Percentiles rank a stretch among this genome's conserved stretches.
Conservation (phyloP, 2,888 invertebrate genomes). For the Tyria jacobaeae region DNA sequence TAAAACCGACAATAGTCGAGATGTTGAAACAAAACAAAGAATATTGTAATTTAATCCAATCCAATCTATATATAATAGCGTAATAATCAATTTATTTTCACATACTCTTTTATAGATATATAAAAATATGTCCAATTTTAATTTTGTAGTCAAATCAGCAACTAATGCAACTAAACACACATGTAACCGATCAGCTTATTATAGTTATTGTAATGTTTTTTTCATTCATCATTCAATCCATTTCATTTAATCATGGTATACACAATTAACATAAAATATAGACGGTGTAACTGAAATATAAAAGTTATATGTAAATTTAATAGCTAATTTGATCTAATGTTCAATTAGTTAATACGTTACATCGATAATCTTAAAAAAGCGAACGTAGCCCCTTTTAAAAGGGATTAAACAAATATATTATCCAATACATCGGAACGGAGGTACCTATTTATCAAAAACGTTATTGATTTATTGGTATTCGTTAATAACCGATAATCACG, state of each 20-base stretch:
- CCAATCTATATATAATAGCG: too few relatives aligned
- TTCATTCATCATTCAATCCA: not conserved
- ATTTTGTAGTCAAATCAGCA: too few relatives aligned
- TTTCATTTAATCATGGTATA: not conserved
- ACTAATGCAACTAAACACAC: too few relatives aligned
- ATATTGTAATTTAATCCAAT: too few relatives aligned
- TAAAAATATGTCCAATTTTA: too few relatives aligned
- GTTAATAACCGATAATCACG: slow-evolving; percentile 68
- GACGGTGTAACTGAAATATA: not conserved
- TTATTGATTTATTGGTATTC: slow-evolving; percentile 67
- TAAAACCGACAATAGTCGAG: too few relatives aligned
- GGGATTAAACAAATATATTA: slow-evolving; percentile 78
- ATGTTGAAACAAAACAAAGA: too few relatives aligned
- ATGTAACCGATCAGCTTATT: too few relatives aligned
- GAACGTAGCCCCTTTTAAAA: slow-evolving; percentile 51
- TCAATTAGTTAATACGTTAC: slow-evolving; percentile 53
- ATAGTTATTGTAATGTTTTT: not conserved
- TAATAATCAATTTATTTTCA: too few relatives aligned
- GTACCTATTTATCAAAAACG: slow-evolving; percentile 65
- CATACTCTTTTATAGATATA: too few relatives aligned
- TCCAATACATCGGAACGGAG: slow-evolving; percentile 53
- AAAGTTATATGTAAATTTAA: not conserved
- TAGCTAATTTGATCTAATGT: slow-evolving; percentile 8
- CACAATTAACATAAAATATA: not conserved
- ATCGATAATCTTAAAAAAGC: slow-evolving; percentile 52